Conservation (phyloP, 2,113 vertebrate species). For the Odontophorus gujanensis region DNA sequence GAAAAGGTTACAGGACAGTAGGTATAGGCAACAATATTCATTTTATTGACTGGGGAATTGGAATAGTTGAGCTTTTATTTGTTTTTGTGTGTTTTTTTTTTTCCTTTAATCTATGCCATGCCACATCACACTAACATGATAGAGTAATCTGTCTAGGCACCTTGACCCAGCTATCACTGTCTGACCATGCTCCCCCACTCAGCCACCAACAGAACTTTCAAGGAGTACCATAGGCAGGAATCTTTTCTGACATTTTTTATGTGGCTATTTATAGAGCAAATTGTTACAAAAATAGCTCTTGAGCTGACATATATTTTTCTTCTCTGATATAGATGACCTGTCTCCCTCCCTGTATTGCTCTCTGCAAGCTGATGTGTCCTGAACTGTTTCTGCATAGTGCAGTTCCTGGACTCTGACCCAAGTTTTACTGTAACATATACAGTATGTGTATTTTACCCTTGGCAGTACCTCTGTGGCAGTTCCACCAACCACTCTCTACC, state of each 20-base stretch:
- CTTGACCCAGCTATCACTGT: constrained; percentile 13
- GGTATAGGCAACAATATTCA: not conserved
- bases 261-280: constrained; percentile 69
- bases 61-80: not conserved
- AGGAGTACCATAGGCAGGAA: constrained; percentile 51
- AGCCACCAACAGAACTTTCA: not conserved
- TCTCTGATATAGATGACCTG: constrained; percentile 55
- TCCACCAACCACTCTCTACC: not conserved
- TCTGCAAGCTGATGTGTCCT: not conserved
- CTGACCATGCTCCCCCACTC: not conserved
- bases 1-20: constrained; percentile 3
- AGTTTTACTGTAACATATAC: not conserved
- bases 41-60: not conserved
- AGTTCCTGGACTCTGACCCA: not conserved
- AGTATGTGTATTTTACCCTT: not conserved
- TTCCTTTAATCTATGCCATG: not conserved
- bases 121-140: not conserved
- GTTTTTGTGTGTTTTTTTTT: not conserved
- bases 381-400: not conserved
- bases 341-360: not conserved
- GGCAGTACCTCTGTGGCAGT: accelerated
- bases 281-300: constrained; percentile 66
- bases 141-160: constrained; percentile 28
- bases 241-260: constrained; percentile 66
- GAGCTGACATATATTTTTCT: constrained; percentile 40